Evolutionary conservation across 1,140 invertebrate species (phyloP).

Genomic region (Pseudachorutes palmiensis): DNA sequence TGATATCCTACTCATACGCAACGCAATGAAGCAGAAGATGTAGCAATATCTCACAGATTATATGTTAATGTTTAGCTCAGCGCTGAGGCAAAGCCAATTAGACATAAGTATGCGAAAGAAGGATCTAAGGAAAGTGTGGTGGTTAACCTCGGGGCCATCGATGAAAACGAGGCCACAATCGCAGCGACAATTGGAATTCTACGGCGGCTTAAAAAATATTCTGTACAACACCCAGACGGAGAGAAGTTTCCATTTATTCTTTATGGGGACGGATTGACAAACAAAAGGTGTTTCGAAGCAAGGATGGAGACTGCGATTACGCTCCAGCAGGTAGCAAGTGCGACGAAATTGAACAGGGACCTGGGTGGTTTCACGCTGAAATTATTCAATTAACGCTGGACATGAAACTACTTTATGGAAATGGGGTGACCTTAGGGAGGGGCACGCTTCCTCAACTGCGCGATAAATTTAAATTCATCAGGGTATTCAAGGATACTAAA

Average conservation of each 20-base stretch:
- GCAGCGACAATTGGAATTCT: neutral
- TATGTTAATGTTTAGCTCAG: neutral
- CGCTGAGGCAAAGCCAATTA: neutral
- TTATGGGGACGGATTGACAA: neutral
- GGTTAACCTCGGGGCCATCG: constrained; percentile 1
- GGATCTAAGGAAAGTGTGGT: neutral
- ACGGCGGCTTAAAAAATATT: neutral
- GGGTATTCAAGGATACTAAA: neutral
- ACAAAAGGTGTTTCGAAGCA: neutral
- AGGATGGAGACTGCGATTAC: neutral
- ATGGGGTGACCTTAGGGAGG: neutral
- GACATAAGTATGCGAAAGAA: neutral
- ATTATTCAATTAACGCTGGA: neutral
- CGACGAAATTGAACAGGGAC: neutral
- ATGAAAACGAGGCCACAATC: neutral
- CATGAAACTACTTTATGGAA: neutral
- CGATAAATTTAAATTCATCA: neutral
- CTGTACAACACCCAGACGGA: neutral
- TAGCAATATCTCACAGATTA: neutral
- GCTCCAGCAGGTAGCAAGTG: neutral
- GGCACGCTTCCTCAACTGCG: neutral
- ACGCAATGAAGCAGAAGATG: neutral
- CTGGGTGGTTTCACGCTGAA: neutral
- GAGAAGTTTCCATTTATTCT: neutral
- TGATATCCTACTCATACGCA: neutral